Base-by-base conservation (phyloP, 92 coral and sea anemone genomes). In the Porites rus region DNA sequence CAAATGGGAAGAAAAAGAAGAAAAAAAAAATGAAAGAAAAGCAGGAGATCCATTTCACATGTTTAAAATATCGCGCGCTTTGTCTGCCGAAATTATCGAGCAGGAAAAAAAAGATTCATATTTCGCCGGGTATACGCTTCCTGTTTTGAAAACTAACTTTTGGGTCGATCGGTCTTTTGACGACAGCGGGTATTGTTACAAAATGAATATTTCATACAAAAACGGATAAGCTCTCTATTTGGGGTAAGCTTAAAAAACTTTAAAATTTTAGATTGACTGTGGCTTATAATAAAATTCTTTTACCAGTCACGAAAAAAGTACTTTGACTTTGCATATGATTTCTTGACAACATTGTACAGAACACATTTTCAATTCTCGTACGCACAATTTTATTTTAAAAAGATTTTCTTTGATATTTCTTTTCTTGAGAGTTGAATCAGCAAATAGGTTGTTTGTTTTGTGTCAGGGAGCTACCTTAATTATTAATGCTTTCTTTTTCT, bases 71-170 rank as follows among this genome's bases (percentile, higher is more conserved):
- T 38, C 68, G 61, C 75, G 86, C 51, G 20, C 69, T 53, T 74
- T 74, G 78, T 22, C 17, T 1, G 46, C 20, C 38, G 71, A 68
- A 38, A 38, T 56, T 31, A 58, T 8, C 14, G 24, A 53, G 24
- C 20, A 10, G 72, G 6, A 28, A 58, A 22, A 10, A 10, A 50
- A 10, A 28, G 38, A 9, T 58, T 51, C 11, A 6, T 31, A 20
- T 10, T 46, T 10, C 11, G 46, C 80, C 80, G 87, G 87, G 74
- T 72, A 74, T 83, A 46, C n/a, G 53, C 43, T 81, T 46, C 67
- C 77, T 81, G 77, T 81, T 71, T 62, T 50, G n/a, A 24, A 65
- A 74, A 83, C 52, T 25, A 51, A 64, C 16, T 50, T 16, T 73
- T 51, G 46, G 63, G 53, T 10, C 71, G 80, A 73, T 73, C 79